Percentiles rank a stretch among this genome's conserved stretches.
phyloP scores from a whole-genome alignment of 2,113 vertebrate genomes.

The Corvus moneduloides region DNA sequence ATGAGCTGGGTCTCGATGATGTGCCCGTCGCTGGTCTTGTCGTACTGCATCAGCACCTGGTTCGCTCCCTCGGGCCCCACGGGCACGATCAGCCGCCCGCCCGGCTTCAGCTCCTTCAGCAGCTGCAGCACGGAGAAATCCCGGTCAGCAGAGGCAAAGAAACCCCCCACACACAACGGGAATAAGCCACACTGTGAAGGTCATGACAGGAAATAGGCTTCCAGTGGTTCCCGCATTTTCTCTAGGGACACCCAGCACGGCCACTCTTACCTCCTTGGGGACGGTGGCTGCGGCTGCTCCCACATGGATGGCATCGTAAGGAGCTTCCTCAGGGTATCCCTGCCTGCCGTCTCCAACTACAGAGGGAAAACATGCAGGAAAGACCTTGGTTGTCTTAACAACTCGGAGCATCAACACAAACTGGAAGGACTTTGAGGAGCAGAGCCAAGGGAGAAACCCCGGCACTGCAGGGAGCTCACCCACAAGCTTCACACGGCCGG shows the following conservation, averaged over 20 bases:
- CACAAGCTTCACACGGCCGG: constrained; percentile 80
- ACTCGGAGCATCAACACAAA: neutral
- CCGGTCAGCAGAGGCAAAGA: neutral
- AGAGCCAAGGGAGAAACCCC: neutral
- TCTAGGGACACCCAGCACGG: rapidly evolving
- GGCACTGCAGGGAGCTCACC: constrained; percentile 63
- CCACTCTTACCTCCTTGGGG: constrained; percentile 78
- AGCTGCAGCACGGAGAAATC: constrained; percentile 69
- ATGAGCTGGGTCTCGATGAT: constrained; percentile 83
- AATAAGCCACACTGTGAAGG: rapidly evolving
- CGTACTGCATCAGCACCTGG: constrained; percentile 88
- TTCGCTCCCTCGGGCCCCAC: constrained; percentile 83
- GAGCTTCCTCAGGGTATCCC: constrained; percentile 82
- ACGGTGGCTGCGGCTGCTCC: constrained; percentile 84
- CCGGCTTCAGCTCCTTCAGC: constrained; percentile 87
- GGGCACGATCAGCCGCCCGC: constrained; percentile 84
- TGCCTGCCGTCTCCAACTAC: constrained; percentile 86
- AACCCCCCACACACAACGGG: neutral
- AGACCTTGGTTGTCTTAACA: neutral
- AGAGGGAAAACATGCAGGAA: neutral
- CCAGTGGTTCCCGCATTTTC: neutral
- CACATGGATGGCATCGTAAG: constrained; percentile 90
- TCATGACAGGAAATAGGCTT: neutral
- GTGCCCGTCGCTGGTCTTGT: constrained; percentile 82
- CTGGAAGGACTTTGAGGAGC: neutral